Base-by-base conservation (phyloP, 2,113 vertebrate genomes). In the Cyprinodon brontotheroides region DNA sequence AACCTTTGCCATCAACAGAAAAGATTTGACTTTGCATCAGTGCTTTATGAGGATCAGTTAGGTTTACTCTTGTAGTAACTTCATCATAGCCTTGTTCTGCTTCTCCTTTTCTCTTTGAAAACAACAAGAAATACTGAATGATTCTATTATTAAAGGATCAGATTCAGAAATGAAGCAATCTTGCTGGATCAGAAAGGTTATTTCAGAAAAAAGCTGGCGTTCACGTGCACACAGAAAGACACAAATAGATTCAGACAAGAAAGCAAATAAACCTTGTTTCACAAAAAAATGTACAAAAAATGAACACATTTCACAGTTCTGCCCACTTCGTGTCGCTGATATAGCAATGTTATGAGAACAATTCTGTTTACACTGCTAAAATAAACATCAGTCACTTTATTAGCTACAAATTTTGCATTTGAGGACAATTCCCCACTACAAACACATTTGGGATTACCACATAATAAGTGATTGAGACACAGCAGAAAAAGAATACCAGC, bases 401-500 rank as follows among this genome's bases (percentile, higher is more conserved):
- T 53, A 57, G 63, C 3, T 41, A 41, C 48, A 29, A 29, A 20
- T 61, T 61, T 68, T 39, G 37, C 61, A 65, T 39, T 67, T 13
- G 17, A 20, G n/a, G 66, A 37, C 10, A 41, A 22, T 37, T 62
- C 36, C 50, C 39, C 29, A 48, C 37, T 53, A 45, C 45, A 47
- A 77, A 84, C 38, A 39, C 12, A 3, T 67, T 71, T 53, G 7
- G 37, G 67, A 76, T 78, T 65, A 71, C 14, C 45, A 59, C 12
- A 37, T 80, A 63, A 78, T 77, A 39, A 69, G 22, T 20, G 9
- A 66, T 61, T 40, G 64, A 72, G 75, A 75, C 61, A 45, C 68
- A 79, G 61, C 70, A 36, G 38, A 70, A 20, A 47, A 53, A 39
- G 61, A 66, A n/a, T 3, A 75, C 64, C 81, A 84, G 81, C 84